Percentiles rank a stretch among this genome's conserved stretches.
Evolutionary conservation across 2,797 vertebrate species (phyloP).

Genomic region (Novumbra hubbsi): DNA sequence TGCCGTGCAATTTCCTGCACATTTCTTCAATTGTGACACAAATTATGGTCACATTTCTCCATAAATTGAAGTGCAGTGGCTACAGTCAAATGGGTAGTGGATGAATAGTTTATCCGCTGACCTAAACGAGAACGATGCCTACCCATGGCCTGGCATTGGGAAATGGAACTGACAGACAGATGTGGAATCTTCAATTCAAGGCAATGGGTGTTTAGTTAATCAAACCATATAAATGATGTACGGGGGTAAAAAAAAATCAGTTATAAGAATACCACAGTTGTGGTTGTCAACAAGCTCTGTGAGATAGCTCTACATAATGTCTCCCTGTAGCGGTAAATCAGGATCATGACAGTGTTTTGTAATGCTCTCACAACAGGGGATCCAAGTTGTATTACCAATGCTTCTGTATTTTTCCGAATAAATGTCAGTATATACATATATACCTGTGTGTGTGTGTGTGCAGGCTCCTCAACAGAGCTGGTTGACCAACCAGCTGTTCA

Average conservation of each 20-base stretch:
- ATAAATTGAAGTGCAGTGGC: not conserved
- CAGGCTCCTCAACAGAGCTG: constrained; percentile 51
- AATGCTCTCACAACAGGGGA: not conserved
- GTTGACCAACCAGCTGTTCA: constrained; percentile 64
- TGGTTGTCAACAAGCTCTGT: constrained; percentile 70
- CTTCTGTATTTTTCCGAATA: not conserved
- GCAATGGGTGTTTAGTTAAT: constrained; percentile 44
- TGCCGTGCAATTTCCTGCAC: not conserved
- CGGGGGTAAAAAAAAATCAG: constrained; percentile 27
- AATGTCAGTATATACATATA: not conserved
- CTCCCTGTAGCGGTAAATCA: not conserved
- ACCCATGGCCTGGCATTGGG: constrained; percentile 56
- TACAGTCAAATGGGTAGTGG: not conserved
- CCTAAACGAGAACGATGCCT: constrained; percentile 31
- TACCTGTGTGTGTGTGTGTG: not conserved
- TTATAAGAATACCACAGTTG: constrained; percentile 36
- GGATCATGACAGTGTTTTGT: not conserved
- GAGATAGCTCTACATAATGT: not conserved
- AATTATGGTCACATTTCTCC: not conserved
- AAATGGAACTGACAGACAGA: constrained; percentile 16
- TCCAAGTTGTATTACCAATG: not conserved
- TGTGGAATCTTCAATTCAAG: constrained; percentile 36
- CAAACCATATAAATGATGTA: constrained; percentile 24
- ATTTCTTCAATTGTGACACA: not conserved
- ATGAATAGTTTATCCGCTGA: not conserved